Percentiles rank a stretch among this genome's conserved stretches.
These are phyloP conservation scores for Drosophila lacertosa DNA, from an alignment of 1,140 invertebrate genomes.

Conservation along the genomic window DNA sequence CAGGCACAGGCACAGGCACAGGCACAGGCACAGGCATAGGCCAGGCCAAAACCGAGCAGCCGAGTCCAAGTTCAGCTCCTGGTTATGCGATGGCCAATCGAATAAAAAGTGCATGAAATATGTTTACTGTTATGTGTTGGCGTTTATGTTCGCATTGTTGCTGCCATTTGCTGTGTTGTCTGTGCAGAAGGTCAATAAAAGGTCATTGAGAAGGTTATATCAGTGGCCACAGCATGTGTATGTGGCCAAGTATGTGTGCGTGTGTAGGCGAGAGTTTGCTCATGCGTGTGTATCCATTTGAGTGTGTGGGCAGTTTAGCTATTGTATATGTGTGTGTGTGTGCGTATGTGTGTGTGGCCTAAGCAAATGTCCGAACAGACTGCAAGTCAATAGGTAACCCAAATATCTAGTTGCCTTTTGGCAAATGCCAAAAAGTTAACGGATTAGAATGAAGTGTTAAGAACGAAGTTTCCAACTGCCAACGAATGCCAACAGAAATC, in stretches of 20 bases:
- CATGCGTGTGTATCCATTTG: conserved; percentile 29
- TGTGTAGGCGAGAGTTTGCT: conserved; percentile 30
- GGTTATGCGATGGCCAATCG: conserved; percentile 62
- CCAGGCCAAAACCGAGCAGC: background rate
- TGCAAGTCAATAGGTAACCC: conserved; percentile 70
- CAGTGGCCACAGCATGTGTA: conserved; percentile 24
- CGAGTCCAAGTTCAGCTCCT: conserved; percentile 34
- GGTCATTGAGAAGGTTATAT: conserved; percentile 73
- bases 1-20: too few relatives aligned
- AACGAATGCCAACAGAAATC: conserved; percentile 6
- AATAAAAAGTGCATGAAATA: conserved; percentile 76
- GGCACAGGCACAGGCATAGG: too few relatives aligned
- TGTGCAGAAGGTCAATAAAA: conserved; percentile 70
- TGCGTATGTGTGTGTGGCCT: conserved; percentile 7
- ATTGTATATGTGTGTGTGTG: conserved; percentile 15
- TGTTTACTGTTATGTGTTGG: conserved; percentile 74
- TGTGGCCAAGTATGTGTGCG: conserved; percentile 9
- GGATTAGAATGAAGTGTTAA: conserved; percentile 71
- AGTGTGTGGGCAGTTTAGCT: conserved; percentile 31
- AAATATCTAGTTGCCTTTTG: conserved; percentile 57
- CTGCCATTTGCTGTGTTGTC: conserved; percentile 25
- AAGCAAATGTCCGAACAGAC: conserved; percentile 40
- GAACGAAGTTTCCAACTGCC: conserved; percentile 9
- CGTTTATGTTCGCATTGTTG: conserved; percentile 59
- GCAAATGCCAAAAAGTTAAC: conserved; percentile 59